Base-by-base conservation (phyloP, 2,888 invertebrate species). In the Conops quadrifasciatus region DNA sequence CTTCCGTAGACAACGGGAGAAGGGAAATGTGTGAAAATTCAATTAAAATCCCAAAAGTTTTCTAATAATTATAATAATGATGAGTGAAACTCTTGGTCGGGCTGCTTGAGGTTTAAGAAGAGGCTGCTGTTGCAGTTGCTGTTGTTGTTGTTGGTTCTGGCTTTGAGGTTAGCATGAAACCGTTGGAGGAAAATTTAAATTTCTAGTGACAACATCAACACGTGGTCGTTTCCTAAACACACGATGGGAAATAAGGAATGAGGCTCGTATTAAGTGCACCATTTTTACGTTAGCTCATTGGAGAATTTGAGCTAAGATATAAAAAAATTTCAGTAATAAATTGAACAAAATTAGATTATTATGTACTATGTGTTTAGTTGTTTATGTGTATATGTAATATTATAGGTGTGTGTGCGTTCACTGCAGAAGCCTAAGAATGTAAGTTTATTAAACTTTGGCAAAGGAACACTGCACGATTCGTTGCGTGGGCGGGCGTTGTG, bases 21-120 rank as follows among this genome's bases (percentile, higher is more conserved):
- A 26, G 43, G 51, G 56, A 71, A 71, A 51, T 66, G 47, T 49
- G 71, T 26, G 53, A 67, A 53, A 71, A 71, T 71, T 71, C 71
- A 67, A 71, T 63, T 71, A 67, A 71, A 67, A 62, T 71, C 71
- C 62, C 62, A n/a, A 71, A 62, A 67, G 21, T 62, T 62, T 47
- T 67, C 51, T 66, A 65, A 66, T n/a, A n/a, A n/a, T n/a, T n/a
- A n/a, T n/a, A n/a, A n/a, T 71, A 71, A 71, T 71, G 60, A 71
- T 30, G 56, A 53, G 70, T 36, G 30, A 56, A 9, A 21, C 24
- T 16, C 45, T 2, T 24, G 53, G 43, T 21, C 30, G 9, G 28
- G 49, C n/a, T 21, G 51, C 49, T 26, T 11, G 36, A 30, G 11
- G 51, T 21, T 5, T 28, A n/a, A 28, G 30, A 28, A n/a, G 60